phyloP scores from a whole-genome alignment of 2,888 invertebrate genomes.

The Celastrina argiolus region DNA sequence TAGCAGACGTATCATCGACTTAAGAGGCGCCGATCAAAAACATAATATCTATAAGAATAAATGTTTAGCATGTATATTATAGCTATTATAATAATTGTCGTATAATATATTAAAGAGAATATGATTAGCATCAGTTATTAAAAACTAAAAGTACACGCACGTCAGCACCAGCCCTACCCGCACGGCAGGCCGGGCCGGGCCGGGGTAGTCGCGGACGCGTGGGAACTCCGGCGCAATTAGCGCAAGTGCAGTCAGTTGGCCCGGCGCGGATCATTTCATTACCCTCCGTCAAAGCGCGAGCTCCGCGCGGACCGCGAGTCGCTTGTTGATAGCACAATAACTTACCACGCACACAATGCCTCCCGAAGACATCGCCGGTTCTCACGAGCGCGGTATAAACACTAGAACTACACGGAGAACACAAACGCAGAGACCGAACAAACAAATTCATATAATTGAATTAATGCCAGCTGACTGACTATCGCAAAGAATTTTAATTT shows the following conservation, averaged over 20 bases:
- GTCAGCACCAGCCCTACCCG: not conserved
- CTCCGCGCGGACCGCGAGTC: not conserved
- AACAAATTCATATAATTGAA: slow-evolving; percentile 11
- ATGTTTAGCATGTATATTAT: too few species aligned
- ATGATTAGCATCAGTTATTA: too few species aligned
- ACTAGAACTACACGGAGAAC: not conserved
- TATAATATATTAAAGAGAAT: too few species aligned
- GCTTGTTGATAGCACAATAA: not conserved
- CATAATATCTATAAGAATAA: too few species aligned
- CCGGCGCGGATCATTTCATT: slow-evolving; percentile 23
- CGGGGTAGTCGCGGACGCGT: slow-evolving; percentile 16
- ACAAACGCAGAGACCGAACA: not conserved
- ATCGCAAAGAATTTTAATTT: not conserved
- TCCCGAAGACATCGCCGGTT: not conserved
- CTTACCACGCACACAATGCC: not conserved
- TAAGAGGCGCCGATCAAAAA: too few species aligned
- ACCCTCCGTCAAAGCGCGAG: slow-evolving; percentile 5
- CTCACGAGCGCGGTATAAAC: not conserved
- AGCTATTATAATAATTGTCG: too few species aligned
- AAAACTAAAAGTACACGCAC: too few species aligned
- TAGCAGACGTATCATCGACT: too few species aligned
- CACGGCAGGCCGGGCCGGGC: not conserved
- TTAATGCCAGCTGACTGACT: slow-evolving; percentile 4
- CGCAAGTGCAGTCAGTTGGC: slow-evolving; percentile 18
- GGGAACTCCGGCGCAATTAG: slow-evolving; percentile 20